phyloP scores from a whole-genome alignment of 2,113 vertebrate species.

The Tapirus terrestris region DNA sequence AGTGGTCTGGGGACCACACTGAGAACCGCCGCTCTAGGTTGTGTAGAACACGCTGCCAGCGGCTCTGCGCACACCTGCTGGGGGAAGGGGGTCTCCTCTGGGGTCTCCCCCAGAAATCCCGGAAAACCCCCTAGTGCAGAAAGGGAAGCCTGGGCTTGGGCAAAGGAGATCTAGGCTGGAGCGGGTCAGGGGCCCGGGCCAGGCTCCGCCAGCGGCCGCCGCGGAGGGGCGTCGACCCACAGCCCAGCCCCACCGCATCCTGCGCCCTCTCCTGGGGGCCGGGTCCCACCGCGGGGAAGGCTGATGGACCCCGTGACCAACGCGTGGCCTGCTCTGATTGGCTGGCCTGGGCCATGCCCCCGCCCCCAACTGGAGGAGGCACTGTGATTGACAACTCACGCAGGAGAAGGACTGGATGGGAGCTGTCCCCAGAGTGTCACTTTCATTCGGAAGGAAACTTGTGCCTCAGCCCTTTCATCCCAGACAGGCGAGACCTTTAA shows the following conservation, averaged over 20 bases:
- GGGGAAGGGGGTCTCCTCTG: neutral
- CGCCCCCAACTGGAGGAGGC: neutral
- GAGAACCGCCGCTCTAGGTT: neutral
- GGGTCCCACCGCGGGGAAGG: too few species aligned
- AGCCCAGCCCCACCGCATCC: neutral
- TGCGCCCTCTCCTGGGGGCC: neutral
- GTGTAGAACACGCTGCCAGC: neutral
- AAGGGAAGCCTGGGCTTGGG: neutral
- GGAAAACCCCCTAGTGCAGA: neutral
- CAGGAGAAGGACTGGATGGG: neutral
- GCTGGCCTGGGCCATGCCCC: neutral
- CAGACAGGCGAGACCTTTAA: neutral
- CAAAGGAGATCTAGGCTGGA: neutral
- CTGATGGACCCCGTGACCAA: neutral
- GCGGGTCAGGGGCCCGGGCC: neutral
- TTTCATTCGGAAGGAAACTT: neutral
- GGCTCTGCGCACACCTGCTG: too few species aligned
- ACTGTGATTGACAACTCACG: neutral
- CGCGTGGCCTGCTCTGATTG: neutral
- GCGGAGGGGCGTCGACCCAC: rapidly evolving
- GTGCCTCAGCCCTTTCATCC: neutral
- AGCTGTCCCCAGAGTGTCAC: neutral
- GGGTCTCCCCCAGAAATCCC: neutral
- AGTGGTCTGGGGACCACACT: too few species aligned
- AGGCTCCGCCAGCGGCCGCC: too few species aligned